Evolutionary conservation across 2,113 vertebrate species (phyloP).

Genomic region (Chiloscyllium plagiosum): DNA sequence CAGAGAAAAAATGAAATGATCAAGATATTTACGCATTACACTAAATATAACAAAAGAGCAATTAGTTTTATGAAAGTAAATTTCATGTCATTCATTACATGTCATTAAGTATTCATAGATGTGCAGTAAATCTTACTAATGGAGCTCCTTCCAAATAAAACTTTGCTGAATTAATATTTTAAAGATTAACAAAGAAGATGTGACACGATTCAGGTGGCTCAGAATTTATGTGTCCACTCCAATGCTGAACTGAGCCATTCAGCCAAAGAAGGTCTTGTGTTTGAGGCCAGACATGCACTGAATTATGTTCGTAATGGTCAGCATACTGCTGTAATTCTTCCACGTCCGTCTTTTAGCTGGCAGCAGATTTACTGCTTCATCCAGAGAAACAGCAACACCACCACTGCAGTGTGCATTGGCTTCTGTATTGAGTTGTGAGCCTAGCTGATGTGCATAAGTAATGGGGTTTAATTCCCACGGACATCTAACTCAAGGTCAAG

Average conservation of each 20-base stretch:
- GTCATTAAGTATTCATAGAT: constrained; percentile 25
- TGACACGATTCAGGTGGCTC: not conserved
- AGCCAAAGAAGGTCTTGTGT: not conserved
- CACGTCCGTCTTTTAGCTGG: not conserved
- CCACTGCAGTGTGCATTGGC: no score
- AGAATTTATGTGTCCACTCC: not conserved
- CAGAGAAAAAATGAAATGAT: constrained; percentile 22
- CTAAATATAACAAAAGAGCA: constrained; percentile 36
- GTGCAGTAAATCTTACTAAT: constrained; percentile 31
- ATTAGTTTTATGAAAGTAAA: constrained; percentile 36
- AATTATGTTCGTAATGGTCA: not conserved
- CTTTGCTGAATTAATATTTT: constrained; percentile 30
- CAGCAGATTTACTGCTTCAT: not conserved
- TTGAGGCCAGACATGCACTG: not conserved
- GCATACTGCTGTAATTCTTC: not conserved
- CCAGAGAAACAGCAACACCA: not conserved
- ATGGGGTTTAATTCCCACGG: not conserved
- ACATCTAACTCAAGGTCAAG: not conserved
- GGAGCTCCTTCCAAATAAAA: constrained; percentile 10
- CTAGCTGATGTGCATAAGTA: not conserved
- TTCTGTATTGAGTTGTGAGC: not conserved
- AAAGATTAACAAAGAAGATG: not conserved
- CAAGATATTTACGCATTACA: constrained; percentile 33
- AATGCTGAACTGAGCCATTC: not conserved
- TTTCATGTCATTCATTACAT: constrained; percentile 34